Base-by-base conservation (phyloP, 2,113 vertebrate genomes). In the Podocnemis expansa region DNA sequence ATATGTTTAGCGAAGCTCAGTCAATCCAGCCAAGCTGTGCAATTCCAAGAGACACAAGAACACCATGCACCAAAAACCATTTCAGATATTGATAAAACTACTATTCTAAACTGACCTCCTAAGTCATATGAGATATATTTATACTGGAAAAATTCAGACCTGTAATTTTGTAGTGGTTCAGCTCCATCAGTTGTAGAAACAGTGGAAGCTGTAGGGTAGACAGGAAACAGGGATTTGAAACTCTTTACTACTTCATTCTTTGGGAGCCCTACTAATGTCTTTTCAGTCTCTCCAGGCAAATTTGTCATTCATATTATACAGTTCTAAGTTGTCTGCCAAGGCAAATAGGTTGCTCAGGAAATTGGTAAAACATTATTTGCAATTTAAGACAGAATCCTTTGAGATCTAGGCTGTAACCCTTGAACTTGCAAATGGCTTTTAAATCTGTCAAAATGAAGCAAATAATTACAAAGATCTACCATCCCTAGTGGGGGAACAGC, bases 11-110 rank as follows among this genome's bases (percentile, higher is more conserved):
- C 91, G 87, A 87, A 47, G 75, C 89, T 96, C 88, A 89, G 91
- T 93, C 95, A 97, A 97, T 97, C 93, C 95, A 96, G 51, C 51
- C 88, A 95, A 89, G 8, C 41, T 73, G 94, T 89, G 22, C 3
- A 10, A 5, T 93, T 91, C 21, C 76, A 1, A 47, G 41, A 41
- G 55, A 47, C 1, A 21, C n/a, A 10, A 83, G 47, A 21, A 87
- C 21, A 41, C n/a, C 10, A 10, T 21, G 13, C 84, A 29, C 38
- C 88, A 56, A 43, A 89, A 79, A 96, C 25, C 82, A 82, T 87
- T 87, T 2, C 84, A 85, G 87, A 94, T 78, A 24, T 4, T 70
- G 67, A 38, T 54, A 13, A 13, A 52, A 83, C 78, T 86, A 4
- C 78, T 95, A 91, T 49, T 76, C 91, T 75, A 63, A 89, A 84